These are phyloP conservation scores for Timandra comae DNA, from an alignment of 2,888 invertebrate species.

Conservation along the genomic window DNA sequence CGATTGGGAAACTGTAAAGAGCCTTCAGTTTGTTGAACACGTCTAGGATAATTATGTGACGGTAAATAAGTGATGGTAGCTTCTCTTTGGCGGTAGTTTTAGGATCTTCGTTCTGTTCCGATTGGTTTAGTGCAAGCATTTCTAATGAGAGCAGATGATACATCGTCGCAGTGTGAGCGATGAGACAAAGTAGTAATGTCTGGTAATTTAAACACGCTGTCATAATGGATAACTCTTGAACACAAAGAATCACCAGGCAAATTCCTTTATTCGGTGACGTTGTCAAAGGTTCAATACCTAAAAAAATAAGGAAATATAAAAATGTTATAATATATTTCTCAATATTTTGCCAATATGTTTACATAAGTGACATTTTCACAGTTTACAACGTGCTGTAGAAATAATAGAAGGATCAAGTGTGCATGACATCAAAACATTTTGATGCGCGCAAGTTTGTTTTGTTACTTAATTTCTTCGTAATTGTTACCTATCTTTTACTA, in stretches of 20 bases:
- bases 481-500: too few species aligned
- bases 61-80: constrained; percentile 34
- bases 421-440: too few species aligned
- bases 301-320: constrained; percentile 17
- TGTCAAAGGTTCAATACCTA: constrained; percentile 49
- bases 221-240: constrained; percentile 41
- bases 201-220: constrained; percentile 47
- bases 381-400: too few species aligned
- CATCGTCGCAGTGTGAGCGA: constrained; percentile 52
- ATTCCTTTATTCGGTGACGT: constrained; percentile 42
- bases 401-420: too few species aligned
- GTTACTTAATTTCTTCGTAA: too few species aligned
- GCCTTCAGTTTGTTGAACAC: constrained; percentile 37
- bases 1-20: constrained; percentile 52
- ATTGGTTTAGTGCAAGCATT: constrained; percentile 32
- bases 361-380: too few species aligned
- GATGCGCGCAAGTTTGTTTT: too few species aligned
- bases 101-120: constrained; percentile 14
- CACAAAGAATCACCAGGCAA: constrained; percentile 34
- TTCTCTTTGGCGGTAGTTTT: constrained; percentile 30
- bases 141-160: constrained; percentile 49
- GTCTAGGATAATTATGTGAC: constrained; percentile 41
- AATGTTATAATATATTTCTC: too few species aligned
- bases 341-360: too few species aligned
- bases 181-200: constrained; percentile 43